Evolutionary conservation across 2,113 vertebrate species (phyloP), one percentile per base, ranked within the genome.

Genomic region (Crotalus helleri): DNA sequence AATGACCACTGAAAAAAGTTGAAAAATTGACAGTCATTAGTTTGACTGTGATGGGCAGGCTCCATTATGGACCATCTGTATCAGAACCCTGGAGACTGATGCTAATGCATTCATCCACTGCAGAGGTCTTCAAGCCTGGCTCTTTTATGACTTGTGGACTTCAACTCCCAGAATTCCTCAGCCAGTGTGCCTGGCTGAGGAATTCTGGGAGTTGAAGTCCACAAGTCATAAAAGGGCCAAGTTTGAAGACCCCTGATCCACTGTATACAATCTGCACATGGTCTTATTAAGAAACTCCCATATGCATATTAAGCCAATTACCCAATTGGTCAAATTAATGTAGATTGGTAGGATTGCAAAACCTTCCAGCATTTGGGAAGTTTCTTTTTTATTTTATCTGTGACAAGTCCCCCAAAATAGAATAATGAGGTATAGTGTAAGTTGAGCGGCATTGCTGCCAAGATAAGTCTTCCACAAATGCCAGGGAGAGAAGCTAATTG

Each of bases 391-490:
- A 93, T 95, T 95, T 97, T 95, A 95, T 96, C 94, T 97, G 95
- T 97, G 39, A 39, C 39, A 39, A 39, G 39, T 39, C 39, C 97
- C 96, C 95, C 94, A 95, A 95, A 96, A 94, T 92, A 95, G 93
- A 96, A 93, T 93, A 96, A 96, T 90, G 96, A 95, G 46, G 55
- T 81, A 61, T 15, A 96, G 95, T 95, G 2, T 95, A 96, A 96
- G 95, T 91, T 92, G 93, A 96, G 95, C 96, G 94, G 96, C 95
- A 21, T 90, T 95, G 89, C 94, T 93, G 95, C 95, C 96, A 97
- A 98, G 95, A 97, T 97, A 96, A 92, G 96, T 97, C 97, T 96
- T 97, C 94, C 95, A 95, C 95, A 97, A 96, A 94, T 64, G 94
- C 97, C 97, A 97, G 94, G 23, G 90, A 96, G 93, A 95, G 94